phyloP scores from a whole-genome alignment of 2,888 invertebrate genomes.

The Anorthoa munda region DNA sequence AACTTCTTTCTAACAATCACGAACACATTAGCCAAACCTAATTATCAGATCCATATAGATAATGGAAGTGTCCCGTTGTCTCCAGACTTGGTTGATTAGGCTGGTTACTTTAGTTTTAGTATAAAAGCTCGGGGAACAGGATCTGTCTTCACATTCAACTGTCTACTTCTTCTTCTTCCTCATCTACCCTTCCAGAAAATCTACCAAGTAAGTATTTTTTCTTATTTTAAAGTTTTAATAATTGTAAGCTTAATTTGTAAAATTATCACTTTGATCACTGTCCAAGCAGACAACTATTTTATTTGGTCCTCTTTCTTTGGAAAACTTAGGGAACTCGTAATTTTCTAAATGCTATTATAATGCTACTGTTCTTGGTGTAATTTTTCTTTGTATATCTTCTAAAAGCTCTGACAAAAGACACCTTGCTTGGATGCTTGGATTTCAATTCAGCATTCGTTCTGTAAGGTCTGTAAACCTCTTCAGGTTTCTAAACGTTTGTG shows the following conservation, averaged over 20 bases:
- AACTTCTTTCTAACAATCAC: slow-evolving; percentile 28
- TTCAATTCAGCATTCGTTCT: neutral
- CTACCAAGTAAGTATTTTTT: slow-evolving; percentile 69
- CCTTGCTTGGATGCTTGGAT: neutral
- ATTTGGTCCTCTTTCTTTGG: neutral
- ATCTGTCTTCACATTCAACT: slow-evolving; percentile 73
- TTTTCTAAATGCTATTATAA: too few relatives aligned
- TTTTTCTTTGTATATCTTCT: too few relatives aligned
- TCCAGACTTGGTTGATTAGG: slow-evolving; percentile 78
- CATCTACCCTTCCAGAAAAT: slow-evolving; percentile 62
- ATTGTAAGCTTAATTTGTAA: too few relatives aligned
- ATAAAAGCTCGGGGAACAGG: slow-evolving; percentile 75
- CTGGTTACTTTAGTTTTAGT: slow-evolving; percentile 70
- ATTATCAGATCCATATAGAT: slow-evolving; percentile 75
- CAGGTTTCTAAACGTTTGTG: too few relatives aligned
- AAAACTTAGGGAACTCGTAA: too few relatives aligned
- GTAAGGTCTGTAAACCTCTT: too few relatives aligned
- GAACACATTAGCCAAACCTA: slow-evolving; percentile 63
- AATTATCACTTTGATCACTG: too few relatives aligned
- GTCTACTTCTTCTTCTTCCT: slow-evolving; percentile 57
- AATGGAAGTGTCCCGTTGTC: slow-evolving; percentile 78
- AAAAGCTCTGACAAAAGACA: neutral
- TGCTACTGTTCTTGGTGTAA: too few relatives aligned
- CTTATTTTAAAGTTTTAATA: too few relatives aligned
- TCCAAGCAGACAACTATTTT: too few relatives aligned